Evolutionary conservation across 2,113 vertebrate species (phyloP).

Genomic region (Urocitellus parryii): DNA sequence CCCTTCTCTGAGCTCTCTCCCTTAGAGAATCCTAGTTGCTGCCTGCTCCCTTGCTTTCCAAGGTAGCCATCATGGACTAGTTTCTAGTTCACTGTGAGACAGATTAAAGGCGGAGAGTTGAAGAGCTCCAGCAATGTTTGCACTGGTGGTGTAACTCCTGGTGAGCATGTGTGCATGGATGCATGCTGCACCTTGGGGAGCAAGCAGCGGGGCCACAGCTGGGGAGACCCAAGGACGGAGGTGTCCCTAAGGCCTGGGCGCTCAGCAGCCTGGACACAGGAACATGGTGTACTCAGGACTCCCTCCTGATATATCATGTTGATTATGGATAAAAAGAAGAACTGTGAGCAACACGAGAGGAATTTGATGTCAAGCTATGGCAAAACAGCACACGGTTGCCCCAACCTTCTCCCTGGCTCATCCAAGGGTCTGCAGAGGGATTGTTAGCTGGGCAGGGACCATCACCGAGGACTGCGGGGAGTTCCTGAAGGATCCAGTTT

Average conservation of each 20-base stretch:
- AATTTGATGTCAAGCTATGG: not conserved
- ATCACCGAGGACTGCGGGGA: fast-evolving
- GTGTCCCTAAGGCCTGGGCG: not conserved
- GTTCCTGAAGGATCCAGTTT: not conserved
- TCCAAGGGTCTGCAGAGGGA: too few species aligned
- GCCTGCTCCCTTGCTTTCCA: too few species aligned
- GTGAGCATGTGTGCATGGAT: not conserved
- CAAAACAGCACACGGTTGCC: not conserved
- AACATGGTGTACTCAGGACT: fast-evolving
- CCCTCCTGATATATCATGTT: not conserved
- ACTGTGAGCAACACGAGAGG: not conserved
- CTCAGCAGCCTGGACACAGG: not conserved
- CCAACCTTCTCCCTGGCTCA: not conserved
- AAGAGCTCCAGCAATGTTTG: not conserved
- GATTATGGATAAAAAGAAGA: not conserved
- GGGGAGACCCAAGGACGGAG: not conserved
- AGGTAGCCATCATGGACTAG: too few species aligned
- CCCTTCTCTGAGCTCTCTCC: not conserved
- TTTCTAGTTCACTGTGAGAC: not conserved
- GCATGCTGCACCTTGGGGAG: not conserved
- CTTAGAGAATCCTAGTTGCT: not conserved
- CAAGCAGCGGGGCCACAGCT: not conserved
- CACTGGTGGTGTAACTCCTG: not conserved
- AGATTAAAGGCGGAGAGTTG: not conserved
- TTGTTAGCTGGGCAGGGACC: not conserved